phyloP scores from a whole-genome alignment of 2,113 vertebrate genomes.

The Synodontis membranacea region DNA sequence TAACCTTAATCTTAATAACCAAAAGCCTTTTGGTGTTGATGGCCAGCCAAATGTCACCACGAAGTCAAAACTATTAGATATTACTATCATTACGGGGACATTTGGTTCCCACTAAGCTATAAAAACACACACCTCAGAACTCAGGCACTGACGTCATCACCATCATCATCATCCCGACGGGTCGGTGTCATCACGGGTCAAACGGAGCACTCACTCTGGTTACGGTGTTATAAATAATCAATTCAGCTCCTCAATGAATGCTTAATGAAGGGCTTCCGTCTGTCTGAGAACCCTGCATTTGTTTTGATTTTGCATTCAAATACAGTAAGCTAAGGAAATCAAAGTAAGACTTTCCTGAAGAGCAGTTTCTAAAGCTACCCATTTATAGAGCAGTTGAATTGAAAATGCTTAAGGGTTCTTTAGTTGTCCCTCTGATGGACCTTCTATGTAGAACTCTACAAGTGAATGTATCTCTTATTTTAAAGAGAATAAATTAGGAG shows the following conservation, averaged over 20 bases:
- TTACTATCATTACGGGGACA: not conserved
- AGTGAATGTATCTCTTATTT: not conserved
- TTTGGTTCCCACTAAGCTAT: not conserved
- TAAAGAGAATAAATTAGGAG: not conserved
- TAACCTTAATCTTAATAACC: too few species aligned
- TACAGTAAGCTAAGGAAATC: not conserved
- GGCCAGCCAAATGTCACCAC: too few species aligned
- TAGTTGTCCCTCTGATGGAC: not conserved
- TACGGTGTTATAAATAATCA: slow-evolving; percentile 10
- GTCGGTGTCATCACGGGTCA: slow-evolving; percentile 13
- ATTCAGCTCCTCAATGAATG: not conserved
- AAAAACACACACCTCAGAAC: not conserved
- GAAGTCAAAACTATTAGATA: not conserved
- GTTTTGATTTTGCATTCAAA: not conserved
- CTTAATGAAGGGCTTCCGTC: not conserved
- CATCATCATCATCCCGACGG: not conserved
- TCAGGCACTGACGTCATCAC: slow-evolving; percentile 31
- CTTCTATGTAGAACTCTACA: not conserved
- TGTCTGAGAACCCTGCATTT: not conserved
- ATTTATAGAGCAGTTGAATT: not conserved
- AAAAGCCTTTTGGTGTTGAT: too few species aligned
- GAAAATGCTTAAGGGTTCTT: not conserved
- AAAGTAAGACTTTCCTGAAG: not conserved
- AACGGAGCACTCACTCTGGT: not conserved
- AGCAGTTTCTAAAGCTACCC: not conserved